Percentiles rank a stretch among this genome's conserved stretches.
These are phyloP conservation scores for Oenanthe oenanthe DNA, from an alignment of 2,113 vertebrate species.

Conservation along the genomic window DNA sequence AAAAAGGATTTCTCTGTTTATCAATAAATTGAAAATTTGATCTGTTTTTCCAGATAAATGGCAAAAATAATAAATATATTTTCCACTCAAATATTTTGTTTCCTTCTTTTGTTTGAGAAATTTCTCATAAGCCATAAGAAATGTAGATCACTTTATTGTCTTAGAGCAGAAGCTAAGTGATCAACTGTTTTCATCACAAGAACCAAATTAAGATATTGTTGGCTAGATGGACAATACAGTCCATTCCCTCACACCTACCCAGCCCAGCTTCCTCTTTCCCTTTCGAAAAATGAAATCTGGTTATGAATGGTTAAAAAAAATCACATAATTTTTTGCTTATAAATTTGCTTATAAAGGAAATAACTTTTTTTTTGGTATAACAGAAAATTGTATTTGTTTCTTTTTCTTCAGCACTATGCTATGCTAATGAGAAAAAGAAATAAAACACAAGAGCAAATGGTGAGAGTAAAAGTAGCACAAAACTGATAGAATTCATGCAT, in stretches of 20 bases:
- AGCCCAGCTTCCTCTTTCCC: not conserved
- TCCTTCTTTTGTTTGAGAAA: not conserved
- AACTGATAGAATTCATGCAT: not conserved
- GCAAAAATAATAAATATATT: not conserved
- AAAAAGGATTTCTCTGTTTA: not conserved
- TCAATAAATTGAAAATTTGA: not conserved
- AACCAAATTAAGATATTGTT: not conserved
- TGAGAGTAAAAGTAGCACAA: not conserved
- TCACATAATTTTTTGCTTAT: not conserved
- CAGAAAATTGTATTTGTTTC: not conserved
- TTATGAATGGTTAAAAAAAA: not conserved
- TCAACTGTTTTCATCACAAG: not conserved
- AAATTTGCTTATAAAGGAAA: not conserved
- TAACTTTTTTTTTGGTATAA: rapidly evolving
- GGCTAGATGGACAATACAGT: not conserved
- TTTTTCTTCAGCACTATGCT: not conserved
- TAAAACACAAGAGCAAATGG: not conserved
- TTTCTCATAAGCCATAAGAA: not conserved
- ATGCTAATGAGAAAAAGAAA: not conserved
- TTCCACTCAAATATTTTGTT: not conserved
- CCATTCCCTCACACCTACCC: not conserved
- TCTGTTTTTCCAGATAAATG: not conserved
- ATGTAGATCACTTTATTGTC: not conserved
- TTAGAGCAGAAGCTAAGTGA: not conserved
- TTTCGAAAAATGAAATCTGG: not conserved